These are phyloP conservation scores for Xestia ashworthii DNA, from an alignment of 2,888 invertebrate genomes.

Conservation along the genomic window DNA sequence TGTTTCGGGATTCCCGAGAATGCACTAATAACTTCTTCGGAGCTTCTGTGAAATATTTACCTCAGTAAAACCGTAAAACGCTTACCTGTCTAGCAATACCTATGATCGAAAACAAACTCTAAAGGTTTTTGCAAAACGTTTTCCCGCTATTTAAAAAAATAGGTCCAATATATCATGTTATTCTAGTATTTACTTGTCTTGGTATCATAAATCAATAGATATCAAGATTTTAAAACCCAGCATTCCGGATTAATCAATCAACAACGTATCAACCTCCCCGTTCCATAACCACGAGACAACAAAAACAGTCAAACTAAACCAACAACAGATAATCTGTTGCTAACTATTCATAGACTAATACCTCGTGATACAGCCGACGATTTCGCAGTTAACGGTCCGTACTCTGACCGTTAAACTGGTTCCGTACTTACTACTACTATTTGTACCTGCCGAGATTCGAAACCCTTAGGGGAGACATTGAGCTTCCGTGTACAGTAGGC, in stretches of 20 bases:
- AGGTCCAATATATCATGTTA: neutral
- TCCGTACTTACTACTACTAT: constrained; percentile 72
- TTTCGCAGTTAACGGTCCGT: constrained; percentile 84
- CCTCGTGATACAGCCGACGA: constrained; percentile 72
- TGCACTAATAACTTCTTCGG: neutral
- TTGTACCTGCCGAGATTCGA: constrained; percentile 72
- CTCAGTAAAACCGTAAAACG: neutral
- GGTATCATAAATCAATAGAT: neutral
- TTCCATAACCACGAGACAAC: constrained; percentile 6
- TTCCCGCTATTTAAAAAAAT: neutral
- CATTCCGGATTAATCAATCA: constrained; percentile 7
- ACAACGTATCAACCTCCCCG: constrained; percentile 1
- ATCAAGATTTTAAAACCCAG: neutral
- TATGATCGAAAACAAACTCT: neutral
- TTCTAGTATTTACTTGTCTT: neutral
- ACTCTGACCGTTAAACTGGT: constrained; percentile 84
- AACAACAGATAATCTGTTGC: constrained; percentile 45
- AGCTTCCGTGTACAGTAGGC: constrained; percentile 71
- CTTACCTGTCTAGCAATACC: neutral
- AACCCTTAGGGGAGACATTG: constrained; percentile 68
- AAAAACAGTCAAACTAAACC: constrained; percentile 36
- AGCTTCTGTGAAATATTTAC: neutral
- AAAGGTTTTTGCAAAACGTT: neutral
- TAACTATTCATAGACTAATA: constrained; percentile 61
- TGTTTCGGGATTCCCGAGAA: neutral